Base-by-base conservation (phyloP, 2,113 vertebrate species). In the Mastomys coucha region DNA sequence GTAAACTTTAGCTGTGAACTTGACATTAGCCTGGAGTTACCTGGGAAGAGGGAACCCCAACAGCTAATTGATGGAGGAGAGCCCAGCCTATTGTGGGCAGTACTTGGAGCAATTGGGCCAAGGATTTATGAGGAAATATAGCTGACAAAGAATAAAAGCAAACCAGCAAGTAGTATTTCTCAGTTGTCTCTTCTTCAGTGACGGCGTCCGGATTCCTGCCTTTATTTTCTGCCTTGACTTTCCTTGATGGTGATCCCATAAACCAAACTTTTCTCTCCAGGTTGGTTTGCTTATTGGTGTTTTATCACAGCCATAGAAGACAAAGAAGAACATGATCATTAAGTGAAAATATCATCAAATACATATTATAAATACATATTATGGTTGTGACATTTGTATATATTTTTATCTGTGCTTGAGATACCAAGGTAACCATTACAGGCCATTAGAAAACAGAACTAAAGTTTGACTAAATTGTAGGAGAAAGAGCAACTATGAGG, bases 281-380 rank as follows among this genome's bases (percentile, higher is more conserved):
- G 81, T 63, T 65, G n/a, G 16, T 42, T 84, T 42, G 13, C 26
- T 42, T 84, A 39, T 42, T 63, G 26, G 12, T 82, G 6, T 63
- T 63, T 60, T 24, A 82, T n/a, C 12, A 63, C 56, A 42, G 39
- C 39, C 39, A 63, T n/a, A 31, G 58, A 45, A 85, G 42, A 42
- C n/a, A 42, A 45, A 19, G 14, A 65, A 84, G 56, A 93, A 14
- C 26, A 77, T 22, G 82, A 92, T 63, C 75, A 84, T 53, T 77
- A 93, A 63, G 24, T 77, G 24, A 92, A 96, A 95, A 91, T 94
- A 26, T 78, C 49, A 58, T 92, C 88, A 91, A 90, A 56, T 67
- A 33, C 28, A 53, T n/a, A 92, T 75, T 88, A 63, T 56, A 91
- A 90, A 56, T 67, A 33, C 33, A 53, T n/a, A 92, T 75, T 88